Conservation (phyloP, 2,888 invertebrate genomes). For the Nomada fucata region DNA sequence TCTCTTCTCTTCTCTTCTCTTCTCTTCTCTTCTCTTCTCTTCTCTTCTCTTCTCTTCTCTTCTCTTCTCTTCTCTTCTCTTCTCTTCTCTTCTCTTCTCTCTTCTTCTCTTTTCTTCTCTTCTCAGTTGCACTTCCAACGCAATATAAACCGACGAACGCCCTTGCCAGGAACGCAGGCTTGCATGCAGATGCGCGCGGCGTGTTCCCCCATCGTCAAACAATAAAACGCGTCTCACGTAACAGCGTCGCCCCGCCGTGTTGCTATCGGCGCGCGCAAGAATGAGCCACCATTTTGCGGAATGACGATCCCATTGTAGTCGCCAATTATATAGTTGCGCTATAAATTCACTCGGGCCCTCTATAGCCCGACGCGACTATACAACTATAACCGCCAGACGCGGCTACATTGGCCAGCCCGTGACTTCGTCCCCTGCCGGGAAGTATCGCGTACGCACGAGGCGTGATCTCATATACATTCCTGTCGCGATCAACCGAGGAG, state of each 20-base stretch:
- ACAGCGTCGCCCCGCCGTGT: conserved; percentile 43
- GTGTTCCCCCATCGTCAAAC: background rate
- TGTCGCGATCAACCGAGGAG: conserved; percentile 15
- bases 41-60: background rate
- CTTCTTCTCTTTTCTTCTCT: background rate
- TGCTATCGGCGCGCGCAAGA: background rate
- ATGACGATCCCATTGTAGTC: background rate
- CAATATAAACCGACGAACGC: conserved; percentile 45
- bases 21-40: background rate
- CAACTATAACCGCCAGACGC: no score
- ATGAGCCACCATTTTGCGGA: background rate
- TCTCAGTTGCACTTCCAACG: conserved; percentile 3
- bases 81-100: background rate
- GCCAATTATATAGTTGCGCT: background rate
- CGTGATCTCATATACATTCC: conserved; percentile 41
- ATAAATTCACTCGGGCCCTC: background rate
- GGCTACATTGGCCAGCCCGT: background rate
- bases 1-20: background rate
- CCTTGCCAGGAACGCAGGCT: conserved; percentile 60
- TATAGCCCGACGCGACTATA: background rate
- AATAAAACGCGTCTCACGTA: conserved; percentile 38
- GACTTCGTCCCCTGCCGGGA: conserved; percentile 3
- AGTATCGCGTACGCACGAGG: background rate
- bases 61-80: background rate
- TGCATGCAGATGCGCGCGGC: conserved; percentile 13